Evolutionary conservation across 2,888 invertebrate genomes (phyloP).

Genomic region (Drosophila kuntzei): DNA sequence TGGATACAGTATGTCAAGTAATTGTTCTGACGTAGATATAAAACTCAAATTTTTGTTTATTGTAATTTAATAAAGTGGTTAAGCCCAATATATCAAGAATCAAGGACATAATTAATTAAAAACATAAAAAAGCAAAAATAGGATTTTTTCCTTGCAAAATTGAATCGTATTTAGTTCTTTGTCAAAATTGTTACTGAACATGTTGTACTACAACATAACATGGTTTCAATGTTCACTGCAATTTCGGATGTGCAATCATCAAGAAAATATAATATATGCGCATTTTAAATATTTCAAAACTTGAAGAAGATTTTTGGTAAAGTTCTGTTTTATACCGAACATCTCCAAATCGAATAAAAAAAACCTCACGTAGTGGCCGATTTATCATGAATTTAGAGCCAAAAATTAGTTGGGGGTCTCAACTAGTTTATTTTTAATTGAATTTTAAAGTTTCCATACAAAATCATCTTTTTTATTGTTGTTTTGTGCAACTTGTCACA

Average conservation of each 20-base stretch:
- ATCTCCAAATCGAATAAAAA: too few relatives aligned
- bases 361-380: too few relatives aligned
- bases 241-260: background rate
- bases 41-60: background rate
- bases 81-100: background rate
- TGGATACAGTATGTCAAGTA: background rate
- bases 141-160: background rate
- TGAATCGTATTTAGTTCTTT: background rate
- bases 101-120: background rate
- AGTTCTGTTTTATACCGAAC: too few relatives aligned
- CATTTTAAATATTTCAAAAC: background rate
- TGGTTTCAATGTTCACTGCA: background rate
- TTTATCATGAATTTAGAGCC: too few relatives aligned
- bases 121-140: background rate
- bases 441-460: too few relatives aligned
- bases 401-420: too few relatives aligned
- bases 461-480: too few relatives aligned
- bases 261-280: background rate
- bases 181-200: background rate
- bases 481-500: too few relatives aligned
- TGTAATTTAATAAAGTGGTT: background rate
- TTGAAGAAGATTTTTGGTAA: background rate
- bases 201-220: background rate
- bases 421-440: too few relatives aligned
- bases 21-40: background rate